Percentiles rank a stretch among this genome's conserved stretches.
phyloP scores from a whole-genome alignment of 2,797 vertebrate species.

The Champsocephalus gunnari region DNA sequence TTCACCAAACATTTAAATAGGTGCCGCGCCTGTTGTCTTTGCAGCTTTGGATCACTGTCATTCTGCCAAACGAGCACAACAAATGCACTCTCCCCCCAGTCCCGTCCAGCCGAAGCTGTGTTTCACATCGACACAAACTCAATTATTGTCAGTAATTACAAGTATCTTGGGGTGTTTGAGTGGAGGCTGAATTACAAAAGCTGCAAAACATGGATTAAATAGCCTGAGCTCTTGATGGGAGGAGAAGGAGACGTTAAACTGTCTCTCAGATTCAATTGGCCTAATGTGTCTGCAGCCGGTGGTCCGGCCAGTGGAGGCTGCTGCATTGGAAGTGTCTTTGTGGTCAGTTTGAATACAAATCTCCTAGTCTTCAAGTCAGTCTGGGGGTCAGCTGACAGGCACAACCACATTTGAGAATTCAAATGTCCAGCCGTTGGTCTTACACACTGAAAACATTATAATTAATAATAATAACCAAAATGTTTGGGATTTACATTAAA shows the following conservation, averaged over 20 bases:
- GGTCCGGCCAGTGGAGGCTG: constrained; percentile 45
- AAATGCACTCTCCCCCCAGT: constrained; percentile 62
- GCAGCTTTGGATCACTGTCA: constrained; percentile 83
- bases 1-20: constrained; percentile 82
- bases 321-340: constrained; percentile 83
- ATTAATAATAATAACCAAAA: too few species aligned
- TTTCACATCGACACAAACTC: constrained; percentile 78
- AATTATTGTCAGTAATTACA: constrained; percentile 85
- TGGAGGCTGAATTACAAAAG: constrained; percentile 83
- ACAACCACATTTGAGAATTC: background rate
- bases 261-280: constrained; percentile 88
- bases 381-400: constrained; percentile 3
- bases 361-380: constrained; percentile 55
- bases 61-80: constrained; percentile 70
- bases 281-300: constrained; percentile 40
- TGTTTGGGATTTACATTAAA: too few species aligned
- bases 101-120: constrained; percentile 59
- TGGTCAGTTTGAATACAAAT: constrained; percentile 64
- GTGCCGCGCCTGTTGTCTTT: constrained; percentile 77
- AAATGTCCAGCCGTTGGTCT: background rate
- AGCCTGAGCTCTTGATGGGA: constrained; percentile 84
- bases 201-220: constrained; percentile 87
- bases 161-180: constrained; percentile 83
- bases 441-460: background rate
- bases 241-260: constrained; percentile 89